Evolutionary conservation across 2,888 invertebrate species (phyloP).

Genomic region (Neoaliturus tenellus): DNA sequence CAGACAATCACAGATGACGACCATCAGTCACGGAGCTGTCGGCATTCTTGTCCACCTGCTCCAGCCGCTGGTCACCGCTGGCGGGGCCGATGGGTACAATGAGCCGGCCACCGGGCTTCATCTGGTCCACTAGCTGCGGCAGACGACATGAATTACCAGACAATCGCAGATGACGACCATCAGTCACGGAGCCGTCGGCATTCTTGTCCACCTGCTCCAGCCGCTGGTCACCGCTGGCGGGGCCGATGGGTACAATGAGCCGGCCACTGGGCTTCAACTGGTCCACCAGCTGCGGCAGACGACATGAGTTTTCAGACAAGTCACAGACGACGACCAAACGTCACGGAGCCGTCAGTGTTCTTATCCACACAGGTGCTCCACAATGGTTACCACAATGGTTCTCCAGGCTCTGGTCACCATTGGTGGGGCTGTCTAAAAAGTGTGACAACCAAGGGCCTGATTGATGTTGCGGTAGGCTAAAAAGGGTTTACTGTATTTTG

Average conservation of each 20-base stretch:
- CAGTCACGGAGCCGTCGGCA: constrained; percentile 85
- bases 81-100: constrained; percentile 94
- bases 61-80: constrained; percentile 90
- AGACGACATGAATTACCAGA: background rate
- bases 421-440: too few relatives aligned
- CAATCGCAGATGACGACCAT: constrained; percentile 95
- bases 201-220: constrained; percentile 95
- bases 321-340: too few relatives aligned
- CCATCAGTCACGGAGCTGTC: constrained; percentile 84
- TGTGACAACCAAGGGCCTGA: too few relatives aligned
- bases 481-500: too few relatives aligned
- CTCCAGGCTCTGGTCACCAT: too few relatives aligned
- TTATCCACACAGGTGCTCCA: too few relatives aligned
- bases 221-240: constrained; percentile 89
- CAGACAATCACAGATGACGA: background rate
- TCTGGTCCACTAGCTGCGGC: constrained; percentile 85
- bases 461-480: too few relatives aligned
- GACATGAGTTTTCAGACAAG: too few relatives aligned
- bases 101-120: constrained; percentile 94
- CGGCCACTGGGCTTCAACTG: constrained; percentile 96
- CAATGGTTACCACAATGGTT: too few relatives aligned
- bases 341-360: too few relatives aligned
- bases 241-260: constrained; percentile 93
- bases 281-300: constrained; percentile 81
- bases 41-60: constrained; percentile 91